Base-by-base conservation (phyloP, 2,113 vertebrate genomes). In the Lepisosteus osseus region DNA sequence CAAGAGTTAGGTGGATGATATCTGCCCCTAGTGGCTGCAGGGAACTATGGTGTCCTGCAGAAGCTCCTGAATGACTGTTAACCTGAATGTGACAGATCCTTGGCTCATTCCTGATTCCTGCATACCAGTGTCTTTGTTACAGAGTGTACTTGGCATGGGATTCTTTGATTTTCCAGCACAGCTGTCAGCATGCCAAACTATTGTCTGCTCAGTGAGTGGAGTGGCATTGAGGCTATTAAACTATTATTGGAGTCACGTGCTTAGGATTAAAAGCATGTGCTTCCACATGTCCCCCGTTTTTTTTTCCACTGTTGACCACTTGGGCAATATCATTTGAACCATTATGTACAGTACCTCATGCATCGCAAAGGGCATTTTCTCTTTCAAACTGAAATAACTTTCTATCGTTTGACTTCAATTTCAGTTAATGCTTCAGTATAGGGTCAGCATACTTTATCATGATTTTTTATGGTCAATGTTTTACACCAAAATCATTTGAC, bases 121-220 rank as follows among this genome's bases (percentile, higher is more conserved):
- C 78, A 83, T 84, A 81, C 81, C 80, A 64, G 51, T 65, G 71
- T 77, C 77, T 87, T 82, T 82, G 81, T 80, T 75, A 78, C 78
- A 83, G 73, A 77, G 74, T 85, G 75, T 71, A 80, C 75, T 78
- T 80, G 77, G 79, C 82, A 74, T 67, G 14, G 68, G 72, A 68
- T 29, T 69, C 56, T 73, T 71, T 76, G 62, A 80, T 83, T 83
- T 83, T 82, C 77, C 80, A 83, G 75, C 72, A 74, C 71, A 78
- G 74, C 80, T 80, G 77, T 77, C 71, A 75, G 12, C 45, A 41
- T 75, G 78, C 82, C 82, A 79, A 79, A 68, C 6, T 42, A 80
- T 77, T 74, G 76, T 78, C 77, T 67, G 72, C 68, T 73, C 72
- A 65, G 67, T 51, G 69, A 76, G 61, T 7, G 68, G 42, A n/a